These are phyloP conservation scores for Bradypodion pumilum DNA, from an alignment of 2,797 vertebrate species.

Conservation along the genomic window DNA sequence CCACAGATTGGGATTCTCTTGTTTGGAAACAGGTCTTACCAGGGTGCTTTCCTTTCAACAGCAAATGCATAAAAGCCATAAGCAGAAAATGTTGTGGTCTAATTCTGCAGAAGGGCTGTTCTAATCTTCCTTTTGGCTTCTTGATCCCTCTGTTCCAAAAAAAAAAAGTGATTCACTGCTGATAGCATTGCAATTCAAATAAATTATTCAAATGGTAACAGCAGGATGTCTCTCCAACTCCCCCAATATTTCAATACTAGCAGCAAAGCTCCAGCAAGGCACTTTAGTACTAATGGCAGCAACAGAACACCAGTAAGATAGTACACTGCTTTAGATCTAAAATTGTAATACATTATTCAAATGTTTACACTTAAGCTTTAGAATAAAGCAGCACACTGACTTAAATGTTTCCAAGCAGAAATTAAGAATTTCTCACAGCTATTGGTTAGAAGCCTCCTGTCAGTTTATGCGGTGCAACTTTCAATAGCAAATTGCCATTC, in stretches of 20 bases:
- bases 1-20: not conserved
- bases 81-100: not conserved
- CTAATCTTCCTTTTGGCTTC: no score
- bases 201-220: slow-evolving; percentile 19
- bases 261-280: not conserved
- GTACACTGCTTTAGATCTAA: not conserved
- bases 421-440: not conserved
- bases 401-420: not conserved
- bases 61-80: not conserved
- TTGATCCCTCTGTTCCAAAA: not conserved
- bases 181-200: not conserved
- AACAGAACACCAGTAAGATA: not conserved
- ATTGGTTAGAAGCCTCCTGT: no score
- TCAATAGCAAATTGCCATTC: no score
- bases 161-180: not conserved
- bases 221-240: not conserved
- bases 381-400: not conserved
- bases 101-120: not conserved
- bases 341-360: not conserved
- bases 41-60: not conserved
- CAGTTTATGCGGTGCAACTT: no score
- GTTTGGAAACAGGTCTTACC: not conserved
- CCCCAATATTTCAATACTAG: not conserved
- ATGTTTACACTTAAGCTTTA: not conserved
- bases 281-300: not conserved